Conservation (phyloP, 2,797 vertebrate species). For the Fringilla coelebs region DNA sequence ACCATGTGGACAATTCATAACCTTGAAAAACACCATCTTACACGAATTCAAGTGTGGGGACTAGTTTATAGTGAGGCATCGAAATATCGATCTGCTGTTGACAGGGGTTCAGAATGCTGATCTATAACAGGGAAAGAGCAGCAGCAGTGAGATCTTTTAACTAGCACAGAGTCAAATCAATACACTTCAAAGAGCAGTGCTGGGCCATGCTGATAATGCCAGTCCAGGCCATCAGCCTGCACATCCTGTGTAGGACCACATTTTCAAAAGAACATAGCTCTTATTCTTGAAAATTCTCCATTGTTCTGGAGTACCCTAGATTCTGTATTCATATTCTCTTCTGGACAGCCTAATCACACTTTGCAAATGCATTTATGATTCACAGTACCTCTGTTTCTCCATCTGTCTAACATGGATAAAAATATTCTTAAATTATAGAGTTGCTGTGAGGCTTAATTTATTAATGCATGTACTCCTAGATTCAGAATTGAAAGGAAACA, state of each 20-base stretch:
- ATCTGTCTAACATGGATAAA: slow-evolving; percentile 3
- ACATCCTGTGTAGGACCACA: neutral
- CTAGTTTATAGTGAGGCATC: neutral
- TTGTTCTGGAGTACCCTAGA: neutral
- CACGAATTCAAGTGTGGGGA: neutral
- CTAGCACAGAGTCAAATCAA: neutral
- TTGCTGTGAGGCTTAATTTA: slow-evolving; percentile 6
- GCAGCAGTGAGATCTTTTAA: neutral
- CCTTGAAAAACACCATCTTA: neutral
- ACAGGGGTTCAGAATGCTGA: neutral
- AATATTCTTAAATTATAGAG: slow-evolving; percentile 30
- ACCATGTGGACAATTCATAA: neutral
- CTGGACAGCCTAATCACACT: neutral
- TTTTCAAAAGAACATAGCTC: neutral
- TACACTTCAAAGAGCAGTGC: neutral
- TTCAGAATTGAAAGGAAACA: slow-evolving; percentile 26
- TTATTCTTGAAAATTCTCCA: neutral
- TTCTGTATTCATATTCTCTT: neutral
- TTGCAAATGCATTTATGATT: slow-evolving; percentile 8
- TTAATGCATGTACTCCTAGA: neutral
- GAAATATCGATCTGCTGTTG: neutral
- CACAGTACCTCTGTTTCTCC: neutral
- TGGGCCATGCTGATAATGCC: neutral
- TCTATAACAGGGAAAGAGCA: neutral
- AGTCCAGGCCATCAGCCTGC: neutral